A percentile compares a stretch with the other conserved stretches of the same genome.
Conservation (phyloP, 2,888 invertebrate species). For the Thereva unica region DNA sequence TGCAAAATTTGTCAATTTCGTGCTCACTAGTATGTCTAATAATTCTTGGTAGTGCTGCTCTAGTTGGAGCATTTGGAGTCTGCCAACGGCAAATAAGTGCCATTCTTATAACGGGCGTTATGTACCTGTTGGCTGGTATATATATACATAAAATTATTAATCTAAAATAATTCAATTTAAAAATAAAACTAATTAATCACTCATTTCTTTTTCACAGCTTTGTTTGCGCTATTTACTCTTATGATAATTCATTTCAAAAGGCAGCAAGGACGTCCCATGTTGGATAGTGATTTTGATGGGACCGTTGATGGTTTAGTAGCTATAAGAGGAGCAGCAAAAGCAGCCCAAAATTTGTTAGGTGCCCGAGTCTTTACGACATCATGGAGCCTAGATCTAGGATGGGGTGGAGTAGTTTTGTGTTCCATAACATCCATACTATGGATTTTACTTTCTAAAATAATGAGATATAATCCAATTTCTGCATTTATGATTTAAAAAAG, state of each 20-base stretch:
- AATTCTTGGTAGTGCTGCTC: slow-evolving; percentile 81
- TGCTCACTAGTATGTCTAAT: slow-evolving; percentile 91
- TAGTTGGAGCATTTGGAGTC: slow-evolving; percentile 87
- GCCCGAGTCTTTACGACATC: slow-evolving; percentile 77
- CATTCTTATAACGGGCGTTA: slow-evolving; percentile 89
- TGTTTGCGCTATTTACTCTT: slow-evolving; percentile 88
- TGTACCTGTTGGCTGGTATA: slow-evolving; percentile 89
- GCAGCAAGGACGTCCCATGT: slow-evolving; percentile 68
- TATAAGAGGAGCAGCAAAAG: slow-evolving; percentile 60
- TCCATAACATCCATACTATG: slow-evolving; percentile 82
- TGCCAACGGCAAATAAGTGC: slow-evolving; percentile 91
- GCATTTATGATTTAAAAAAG: slow-evolving; percentile 67
- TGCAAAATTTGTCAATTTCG: slow-evolving; percentile 95
- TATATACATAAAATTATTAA: slow-evolving; percentile 55
- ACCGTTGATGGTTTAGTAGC: slow-evolving; percentile 74
- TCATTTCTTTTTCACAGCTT: slow-evolving; percentile 63
- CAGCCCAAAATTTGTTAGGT: slow-evolving; percentile 64
- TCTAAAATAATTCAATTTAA: neutral
- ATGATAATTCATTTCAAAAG: slow-evolving; percentile 93
- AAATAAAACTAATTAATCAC: neutral
- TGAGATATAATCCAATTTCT: slow-evolving; percentile 84
- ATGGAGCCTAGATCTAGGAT: slow-evolving; percentile 83
- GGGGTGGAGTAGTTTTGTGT: slow-evolving; percentile 84
- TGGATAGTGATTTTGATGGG: slow-evolving; percentile 66
- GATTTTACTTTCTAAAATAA: slow-evolving; percentile 87